Conservation (phyloP, 1,140 invertebrate genomes). For the Drosophila orena region DNA sequence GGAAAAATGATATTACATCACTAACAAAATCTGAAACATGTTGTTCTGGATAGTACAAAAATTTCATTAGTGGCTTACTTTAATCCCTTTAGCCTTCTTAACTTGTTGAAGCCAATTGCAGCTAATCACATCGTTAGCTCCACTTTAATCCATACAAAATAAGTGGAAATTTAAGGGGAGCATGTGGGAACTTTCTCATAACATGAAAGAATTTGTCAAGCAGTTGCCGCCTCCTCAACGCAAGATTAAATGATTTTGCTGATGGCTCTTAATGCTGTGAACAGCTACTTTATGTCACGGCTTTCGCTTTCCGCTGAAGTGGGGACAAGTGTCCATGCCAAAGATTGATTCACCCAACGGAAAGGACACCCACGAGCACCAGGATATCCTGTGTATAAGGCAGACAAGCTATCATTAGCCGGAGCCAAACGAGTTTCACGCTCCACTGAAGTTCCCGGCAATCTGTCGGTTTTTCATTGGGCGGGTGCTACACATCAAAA, state of each 20-base stretch:
- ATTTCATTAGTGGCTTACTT: too few species aligned
- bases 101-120: too few species aligned
- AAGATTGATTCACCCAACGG: constrained; percentile 34
- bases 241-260: constrained; percentile 45
- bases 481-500: constrained; percentile 2
- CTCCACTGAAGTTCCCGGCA: constrained; percentile 45
- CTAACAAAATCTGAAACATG: too few species aligned
- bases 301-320: constrained; percentile 26
- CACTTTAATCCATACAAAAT: neutral
- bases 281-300: constrained; percentile 42
- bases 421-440: constrained; percentile 53
- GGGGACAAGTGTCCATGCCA: constrained; percentile 24
- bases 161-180: neutral
- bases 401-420: constrained; percentile 39
- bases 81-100: too few species aligned
- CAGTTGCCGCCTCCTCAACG: constrained; percentile 13
- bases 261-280: constrained; percentile 41
- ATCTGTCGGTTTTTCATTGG: constrained; percentile 28
- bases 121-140: too few species aligned
- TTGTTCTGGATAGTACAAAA: too few species aligned
- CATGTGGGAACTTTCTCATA: too few species aligned
- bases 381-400: constrained; percentile 6
- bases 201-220: constrained; percentile 9
- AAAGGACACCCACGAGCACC: constrained; percentile 9
- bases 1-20: too few species aligned